Evolutionary conservation across 2,888 invertebrate species (phyloP), one percentile per base, ranked within the genome.

Genomic region (Tetragonisca angustula): DNA sequence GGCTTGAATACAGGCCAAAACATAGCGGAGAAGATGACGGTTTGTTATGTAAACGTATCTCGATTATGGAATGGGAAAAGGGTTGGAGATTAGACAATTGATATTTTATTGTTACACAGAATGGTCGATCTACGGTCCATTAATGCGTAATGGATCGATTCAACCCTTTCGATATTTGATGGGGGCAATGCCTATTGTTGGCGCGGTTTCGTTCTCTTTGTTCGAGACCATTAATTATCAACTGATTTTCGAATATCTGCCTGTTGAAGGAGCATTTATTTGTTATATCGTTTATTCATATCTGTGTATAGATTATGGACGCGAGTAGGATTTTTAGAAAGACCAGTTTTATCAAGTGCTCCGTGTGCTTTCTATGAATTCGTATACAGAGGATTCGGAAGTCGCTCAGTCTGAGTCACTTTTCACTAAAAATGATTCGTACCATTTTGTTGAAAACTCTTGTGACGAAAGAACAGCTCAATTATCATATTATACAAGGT

Each of bases 1-100:
- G 19, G 50, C 64, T 74, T 82, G 61, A 84, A 76, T 77, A 62
- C 52, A 59, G n/a, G 59, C 72, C 72, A 54, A 75, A 79, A 50
- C 59, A 54, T 17, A 68, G 43, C 52, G 52, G 67, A 32, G 54
- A 62, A 61, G 36, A 36, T 54, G 68, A 21, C 17, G 73, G 79
- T 76, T 69, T 70, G 75, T 85, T 72, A 64, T 61, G 80, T 78
- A 83, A 85, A 85, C 84, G 84, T 61, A 56, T 71, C 27, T 32
- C 69, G 61, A 74, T 71, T 75, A 71, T 52, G 32, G 50, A 68
- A 75, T 59, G 32, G 24, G 36, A 21, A 21, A 13, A 52, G 21
- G 61, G 21, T 15, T 36, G 54, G 21, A 64, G 78, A 78, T 78
- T 56, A 61, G 50, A 19, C 54, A 62, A 81, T 81, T 81, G 76